These are phyloP conservation scores for Zosterops borbonicus DNA, from an alignment of 2,113 vertebrate genomes.

Conservation along the genomic window DNA sequence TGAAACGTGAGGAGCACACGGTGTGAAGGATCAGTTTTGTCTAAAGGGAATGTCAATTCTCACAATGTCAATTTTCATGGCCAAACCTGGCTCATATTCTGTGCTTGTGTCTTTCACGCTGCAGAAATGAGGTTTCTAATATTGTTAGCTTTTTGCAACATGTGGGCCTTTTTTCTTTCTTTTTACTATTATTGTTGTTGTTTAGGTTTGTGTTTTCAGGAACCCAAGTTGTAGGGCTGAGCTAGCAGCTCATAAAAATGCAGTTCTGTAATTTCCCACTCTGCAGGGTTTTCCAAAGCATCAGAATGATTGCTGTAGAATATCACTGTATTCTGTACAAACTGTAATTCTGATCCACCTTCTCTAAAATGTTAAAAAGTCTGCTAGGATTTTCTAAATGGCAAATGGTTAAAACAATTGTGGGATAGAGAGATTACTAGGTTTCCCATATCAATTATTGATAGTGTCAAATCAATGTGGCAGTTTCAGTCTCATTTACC, in stretches of 20 bases:
- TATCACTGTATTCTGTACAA: neutral
- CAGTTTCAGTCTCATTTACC: neutral
- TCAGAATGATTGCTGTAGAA: accelerated
- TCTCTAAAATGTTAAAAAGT: neutral
- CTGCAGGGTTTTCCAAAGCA: neutral
- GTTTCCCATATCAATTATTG: conserved; percentile 17
- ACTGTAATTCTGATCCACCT: neutral
- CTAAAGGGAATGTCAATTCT: neutral
- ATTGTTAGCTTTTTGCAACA: neutral
- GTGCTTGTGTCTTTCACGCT: neutral
- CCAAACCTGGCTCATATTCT: neutral
- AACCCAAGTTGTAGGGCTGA: neutral
- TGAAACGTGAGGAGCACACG: neutral
- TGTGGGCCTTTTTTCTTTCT: neutral
- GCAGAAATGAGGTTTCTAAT: neutral
- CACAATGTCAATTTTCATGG: neutral
- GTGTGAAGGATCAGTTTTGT: neutral
- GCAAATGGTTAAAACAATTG: neutral
- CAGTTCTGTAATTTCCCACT: neutral
- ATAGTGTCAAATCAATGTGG: neutral
- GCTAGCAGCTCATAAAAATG: neutral
- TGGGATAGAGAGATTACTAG: neutral
- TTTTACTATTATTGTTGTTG: neutral
- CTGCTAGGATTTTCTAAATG: neutral
- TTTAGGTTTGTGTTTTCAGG: neutral